Conservation (phyloP, 2,797 vertebrate species). For the Malurus leucopterus region DNA sequence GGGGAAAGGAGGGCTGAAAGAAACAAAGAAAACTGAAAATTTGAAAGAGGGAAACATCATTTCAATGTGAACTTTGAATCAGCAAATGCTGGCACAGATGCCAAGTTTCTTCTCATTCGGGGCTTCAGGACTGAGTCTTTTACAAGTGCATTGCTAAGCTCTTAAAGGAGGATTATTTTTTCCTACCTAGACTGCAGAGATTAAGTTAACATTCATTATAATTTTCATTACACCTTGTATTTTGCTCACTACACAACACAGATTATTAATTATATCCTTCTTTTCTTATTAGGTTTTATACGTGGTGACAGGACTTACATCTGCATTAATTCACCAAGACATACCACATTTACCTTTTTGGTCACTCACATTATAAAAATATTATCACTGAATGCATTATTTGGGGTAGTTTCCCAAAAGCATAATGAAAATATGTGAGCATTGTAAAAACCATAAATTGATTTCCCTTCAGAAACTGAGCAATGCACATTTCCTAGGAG, state of each 20-base stretch:
- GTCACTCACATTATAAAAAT: not conserved
- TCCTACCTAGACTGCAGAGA: not conserved
- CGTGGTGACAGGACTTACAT: not conserved
- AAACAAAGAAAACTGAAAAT: not conserved
- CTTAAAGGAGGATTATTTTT: not conserved
- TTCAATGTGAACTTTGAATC: constrained; percentile 1
- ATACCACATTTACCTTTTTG: not conserved
- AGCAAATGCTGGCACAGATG: not conserved
- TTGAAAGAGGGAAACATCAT: not conserved
- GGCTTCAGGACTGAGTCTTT: not conserved
- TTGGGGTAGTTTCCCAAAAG: not conserved
- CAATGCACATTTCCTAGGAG: rapidly evolving
- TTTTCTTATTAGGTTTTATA: not conserved
- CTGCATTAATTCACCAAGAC: not conserved
- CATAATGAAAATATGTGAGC: not conserved
- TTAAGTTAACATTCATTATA: not conserved
- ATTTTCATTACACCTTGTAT: not conserved
- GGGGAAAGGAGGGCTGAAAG: not conserved
- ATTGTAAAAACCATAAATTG: not conserved
- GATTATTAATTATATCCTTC: not conserved
- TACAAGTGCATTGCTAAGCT: not conserved
- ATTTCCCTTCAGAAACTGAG: not conserved
- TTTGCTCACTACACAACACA: not conserved
- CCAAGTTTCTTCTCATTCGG: not conserved
- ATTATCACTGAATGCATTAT: not conserved